Evolutionary conservation across 2,113 vertebrate species (phyloP).

Genomic region (Sigmodon hispidus): DNA sequence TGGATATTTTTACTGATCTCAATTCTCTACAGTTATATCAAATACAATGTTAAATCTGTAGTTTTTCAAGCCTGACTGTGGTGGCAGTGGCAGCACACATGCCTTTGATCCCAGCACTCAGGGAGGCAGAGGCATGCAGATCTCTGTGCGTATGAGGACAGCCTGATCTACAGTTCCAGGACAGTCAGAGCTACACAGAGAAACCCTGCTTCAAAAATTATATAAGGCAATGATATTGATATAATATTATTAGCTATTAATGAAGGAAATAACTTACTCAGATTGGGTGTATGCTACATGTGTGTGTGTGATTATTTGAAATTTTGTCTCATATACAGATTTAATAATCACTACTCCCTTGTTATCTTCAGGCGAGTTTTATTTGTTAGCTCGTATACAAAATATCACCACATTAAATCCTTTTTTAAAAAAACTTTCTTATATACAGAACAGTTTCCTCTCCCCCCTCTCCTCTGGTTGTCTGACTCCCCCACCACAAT

Average conservation of each 20-base stretch:
- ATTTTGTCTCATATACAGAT: background rate
- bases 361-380: too few relatives aligned
- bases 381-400: too few relatives aligned
- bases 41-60: slow-evolving; percentile 37
- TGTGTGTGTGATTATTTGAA: background rate
- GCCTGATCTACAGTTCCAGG: background rate
- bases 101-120: background rate
- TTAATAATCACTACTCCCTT: background rate
- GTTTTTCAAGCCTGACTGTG: background rate
- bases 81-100: too few relatives aligned
- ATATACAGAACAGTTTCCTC: too few relatives aligned
- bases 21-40: slow-evolving; percentile 18
- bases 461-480: too few relatives aligned
- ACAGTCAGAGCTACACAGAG: background rate
- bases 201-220: too few relatives aligned
- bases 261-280: background rate
- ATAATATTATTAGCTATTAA: background rate
- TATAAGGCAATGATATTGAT: background rate
- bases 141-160: background rate
- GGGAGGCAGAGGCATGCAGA: background rate
- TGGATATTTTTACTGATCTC: background rate
- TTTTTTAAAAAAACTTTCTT: too few relatives aligned
- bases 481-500: too few relatives aligned
- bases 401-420: too few relatives aligned
- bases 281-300: background rate